Base-by-base conservation (phyloP, 1,140 invertebrate genomes). In the Drosophila lini region DNA sequence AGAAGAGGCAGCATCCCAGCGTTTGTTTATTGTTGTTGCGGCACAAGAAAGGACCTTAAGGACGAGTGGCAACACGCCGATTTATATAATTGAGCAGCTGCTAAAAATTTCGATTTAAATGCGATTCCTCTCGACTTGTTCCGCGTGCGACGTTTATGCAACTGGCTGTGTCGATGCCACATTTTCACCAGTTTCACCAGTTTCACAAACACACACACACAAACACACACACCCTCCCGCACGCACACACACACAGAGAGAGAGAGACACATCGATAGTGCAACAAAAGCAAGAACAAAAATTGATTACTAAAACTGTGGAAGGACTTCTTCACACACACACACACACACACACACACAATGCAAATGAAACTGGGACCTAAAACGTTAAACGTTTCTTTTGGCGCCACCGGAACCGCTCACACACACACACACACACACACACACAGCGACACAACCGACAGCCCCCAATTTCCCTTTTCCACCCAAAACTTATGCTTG, bases 61-160 rank as follows among this genome's bases (percentile, higher is more conserved):
- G 32, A 53, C 32, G 22, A 47, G 6, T 13, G 32, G 50, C 16
- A 19, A 52, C 31, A 19, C 50, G 50, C 32, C 19, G 52, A 22
- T 55, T 55, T 55, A 55, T 55, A 55, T 55, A 55, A 28, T 55
- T 53, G 32, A 59, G 61, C 16, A 34, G 15, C 62, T 47, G 47
- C 19, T 32, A 34, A 53, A 62, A 62, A 62, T 62, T 62, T 61
- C 59, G 22, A 41, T 44, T 60, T 76, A 55, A 57, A 67, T 59
- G 55, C 55, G 55, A 76, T 67, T 70, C 8, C 60, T 65, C 45
- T 52, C 50, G 50, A 53, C 38, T 57, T 47, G 73, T 77, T 68
- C 73, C 74, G 74, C 73, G 63, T 67, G 73, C 74, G 74, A 75
- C 74, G 55, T 77, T 77, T 77, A 77, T 77, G 74, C 74, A 77